phyloP scores from a whole-genome alignment of 2,113 vertebrate genomes.

The Pithys albifrons region DNA sequence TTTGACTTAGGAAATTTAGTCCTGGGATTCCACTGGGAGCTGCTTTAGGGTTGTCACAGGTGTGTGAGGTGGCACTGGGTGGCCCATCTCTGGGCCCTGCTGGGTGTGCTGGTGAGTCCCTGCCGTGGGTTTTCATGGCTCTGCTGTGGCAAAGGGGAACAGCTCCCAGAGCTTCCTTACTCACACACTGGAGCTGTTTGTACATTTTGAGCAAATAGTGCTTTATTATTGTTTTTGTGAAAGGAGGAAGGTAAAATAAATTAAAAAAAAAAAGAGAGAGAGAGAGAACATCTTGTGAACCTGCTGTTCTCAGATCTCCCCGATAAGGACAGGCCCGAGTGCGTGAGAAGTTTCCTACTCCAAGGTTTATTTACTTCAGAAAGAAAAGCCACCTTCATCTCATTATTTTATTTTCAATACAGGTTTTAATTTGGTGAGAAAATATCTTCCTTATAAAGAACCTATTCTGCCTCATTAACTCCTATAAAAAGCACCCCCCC shows the following conservation, averaged over 20 bases:
- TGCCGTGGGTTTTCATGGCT: not conserved
- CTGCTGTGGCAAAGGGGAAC: not conserved
- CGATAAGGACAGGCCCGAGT: constrained; percentile 28
- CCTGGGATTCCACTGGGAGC: not conserved
- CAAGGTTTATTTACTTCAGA: constrained; percentile 62
- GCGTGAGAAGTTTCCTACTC: constrained; percentile 54
- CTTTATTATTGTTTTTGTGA: constrained; percentile 27
- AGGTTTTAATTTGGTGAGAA: constrained; percentile 74
- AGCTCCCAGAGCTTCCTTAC: not conserved
- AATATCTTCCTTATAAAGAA: constrained; percentile 66
- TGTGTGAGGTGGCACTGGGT: not conserved
- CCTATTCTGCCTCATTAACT: constrained; percentile 76
- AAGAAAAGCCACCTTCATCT: constrained; percentile 66
- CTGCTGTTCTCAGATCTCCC: constrained; percentile 20
- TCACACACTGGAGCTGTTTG: not conserved
- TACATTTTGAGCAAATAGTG: constrained; percentile 26
- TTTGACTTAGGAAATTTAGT: not conserved
- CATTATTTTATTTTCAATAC: constrained; percentile 64
- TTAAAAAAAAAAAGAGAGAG: not conserved
- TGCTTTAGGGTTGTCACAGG: not conserved
- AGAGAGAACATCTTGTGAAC: constrained; percentile 10
- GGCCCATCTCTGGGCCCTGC: not conserved
- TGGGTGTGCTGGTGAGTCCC: not conserved
- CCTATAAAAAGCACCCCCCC: constrained; percentile 48
- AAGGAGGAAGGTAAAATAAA: constrained; percentile 27